Evolutionary conservation across 2,888 invertebrate genomes (phyloP), one percentile per base, ranked within the genome.

Genomic region (Harpagoxenus sublaevis): DNA sequence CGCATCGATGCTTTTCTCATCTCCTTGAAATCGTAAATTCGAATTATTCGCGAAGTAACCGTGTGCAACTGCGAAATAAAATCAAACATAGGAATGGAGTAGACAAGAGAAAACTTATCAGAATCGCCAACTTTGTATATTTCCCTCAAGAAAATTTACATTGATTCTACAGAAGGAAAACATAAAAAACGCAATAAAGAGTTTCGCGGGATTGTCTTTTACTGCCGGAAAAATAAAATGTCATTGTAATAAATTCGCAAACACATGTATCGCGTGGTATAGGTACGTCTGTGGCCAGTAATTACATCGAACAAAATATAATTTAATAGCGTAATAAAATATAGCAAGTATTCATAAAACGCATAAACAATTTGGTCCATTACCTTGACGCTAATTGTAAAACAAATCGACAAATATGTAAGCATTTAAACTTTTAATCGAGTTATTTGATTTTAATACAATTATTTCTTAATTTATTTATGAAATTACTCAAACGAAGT

Each of bases 21-120:
- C 12, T 71, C 39, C 6, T 18, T 35, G 15, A 81, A 81, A 73
- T 81, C 79, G 74, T 81, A 81, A 81, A 81, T 18, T 81, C 12
- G 42, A 74, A 81, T 73, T 81, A 73, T 81, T 81, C 23, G 79
- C 39, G 10, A 48, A 60, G 60, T 74, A 71, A 60, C 4, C 48
- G 28, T 23, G 74, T 12, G 3, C 57, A 48, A 78, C 35, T 78
- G 57, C 45, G 10, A 79, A 48, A 73, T 68, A 73, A 71, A 48
- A 79, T 60, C 39, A 31, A 57, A 31, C n/a, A 4, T 15, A 35
- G 45, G 35, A 79, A 23, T 42, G n/a, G 15, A 79, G 35, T 45
- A 73, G 74, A 51, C 48, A 73, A 81, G 73, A 48, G 74, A 39
- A 39, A 60, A 73, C 35, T 74, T 79, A 48, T 60, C 48, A 42